Conservation (phyloP, 2,113 vertebrate genomes). For the human (Homo sapiens) region GRCh38 chr6:164889001-164889500, state of each 20-base stretch:
- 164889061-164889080: fast-evolving
- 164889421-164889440: background rate
- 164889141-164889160: background rate
- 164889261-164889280: fast-evolving
- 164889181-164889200: background rate
- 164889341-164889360: background rate
- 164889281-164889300: background rate
- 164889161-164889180: background rate
- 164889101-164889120: background rate
- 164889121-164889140: no score
- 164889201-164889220: background rate
- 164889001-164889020: background rate
- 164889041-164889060: fast-evolving
- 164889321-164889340: background rate
- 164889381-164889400: background rate
- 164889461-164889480: background rate
- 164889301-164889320: no score
- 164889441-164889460: background rate
- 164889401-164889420: background rate
- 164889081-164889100: background rate
- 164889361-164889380: background rate
- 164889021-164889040: fast-evolving
- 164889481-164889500: background rate
- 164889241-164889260: background rate
- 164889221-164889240: fast-evolving